These are phyloP conservation scores for Phaedon cochleariae DNA, from an alignment of 2,888 invertebrate species.

Conservation along the genomic window DNA sequence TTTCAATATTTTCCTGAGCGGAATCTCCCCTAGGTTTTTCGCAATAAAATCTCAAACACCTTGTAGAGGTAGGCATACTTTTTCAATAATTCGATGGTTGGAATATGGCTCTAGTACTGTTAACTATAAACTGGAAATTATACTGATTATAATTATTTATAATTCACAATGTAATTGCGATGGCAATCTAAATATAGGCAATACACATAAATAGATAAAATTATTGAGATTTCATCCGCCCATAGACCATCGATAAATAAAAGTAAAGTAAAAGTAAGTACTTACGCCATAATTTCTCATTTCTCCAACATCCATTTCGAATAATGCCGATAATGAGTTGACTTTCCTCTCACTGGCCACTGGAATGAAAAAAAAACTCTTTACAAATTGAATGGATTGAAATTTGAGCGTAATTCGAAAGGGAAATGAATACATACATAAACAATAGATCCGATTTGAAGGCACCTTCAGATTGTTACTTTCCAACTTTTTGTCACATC, in stretches of 20 bases:
- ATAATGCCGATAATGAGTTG: background rate
- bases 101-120: too few relatives aligned
- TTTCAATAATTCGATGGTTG: too few relatives aligned
- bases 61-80: too few relatives aligned
- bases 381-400: background rate
- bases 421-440: constrained; percentile 4
- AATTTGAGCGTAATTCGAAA: constrained; percentile 6
- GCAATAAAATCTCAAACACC: too few relatives aligned
- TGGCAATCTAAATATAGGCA: background rate
- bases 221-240: background rate
- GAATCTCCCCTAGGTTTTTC: too few relatives aligned
- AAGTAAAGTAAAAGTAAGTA: constrained; percentile 30
- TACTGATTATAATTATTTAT: background rate
- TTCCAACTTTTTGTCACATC: background rate
- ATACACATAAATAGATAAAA: background rate
- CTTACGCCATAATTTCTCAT: constrained; percentile 20
- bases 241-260: background rate
- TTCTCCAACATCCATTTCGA: constrained; percentile 3
- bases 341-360: constrained; percentile 6
- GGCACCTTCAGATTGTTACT: background rate
- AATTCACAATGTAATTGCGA: background rate
- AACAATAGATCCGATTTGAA: background rate
- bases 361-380: background rate
- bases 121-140: too few relatives aligned
- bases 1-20: too few relatives aligned